Conservation (phyloP, 2,113 vertebrate species). For the Rhinolophus sinicus region DNA sequence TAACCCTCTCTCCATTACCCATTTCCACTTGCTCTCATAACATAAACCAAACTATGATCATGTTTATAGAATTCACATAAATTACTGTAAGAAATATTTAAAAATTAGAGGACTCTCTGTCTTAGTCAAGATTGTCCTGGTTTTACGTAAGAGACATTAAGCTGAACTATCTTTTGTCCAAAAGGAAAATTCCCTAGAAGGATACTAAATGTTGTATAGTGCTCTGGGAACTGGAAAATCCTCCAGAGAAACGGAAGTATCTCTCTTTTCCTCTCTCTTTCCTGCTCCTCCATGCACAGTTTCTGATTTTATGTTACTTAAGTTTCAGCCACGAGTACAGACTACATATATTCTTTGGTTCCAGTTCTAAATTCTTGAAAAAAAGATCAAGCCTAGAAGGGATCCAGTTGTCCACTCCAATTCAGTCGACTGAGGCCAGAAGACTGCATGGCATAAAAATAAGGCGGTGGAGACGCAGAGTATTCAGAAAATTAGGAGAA, state of each 20-base stretch:
- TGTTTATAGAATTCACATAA: background rate
- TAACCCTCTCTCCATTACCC: background rate
- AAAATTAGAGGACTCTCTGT: background rate
- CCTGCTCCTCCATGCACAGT: background rate
- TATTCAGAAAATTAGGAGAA: background rate
- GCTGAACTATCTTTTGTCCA: background rate
- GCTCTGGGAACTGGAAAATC: slow-evolving; percentile 1
- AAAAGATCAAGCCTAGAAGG: background rate
- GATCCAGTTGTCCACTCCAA: background rate
- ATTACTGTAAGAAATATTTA: background rate
- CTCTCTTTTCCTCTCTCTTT: background rate
- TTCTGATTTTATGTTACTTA: background rate
- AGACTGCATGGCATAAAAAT: background rate
- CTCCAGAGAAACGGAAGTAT: background rate
- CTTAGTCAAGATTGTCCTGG: background rate
- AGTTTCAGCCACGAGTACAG: slow-evolving; percentile 18
- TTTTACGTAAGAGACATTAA: slow-evolving; percentile 1
- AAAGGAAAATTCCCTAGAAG: slow-evolving; percentile 13
- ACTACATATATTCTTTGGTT: background rate
- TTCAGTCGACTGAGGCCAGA: background rate
- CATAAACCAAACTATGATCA: background rate
- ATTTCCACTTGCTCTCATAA: background rate
- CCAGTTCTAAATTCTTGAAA: background rate
- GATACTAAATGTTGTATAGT: background rate
- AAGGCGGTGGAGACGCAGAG: background rate